phyloP scores from a whole-genome alignment of 2,113 vertebrate genomes.

The Silurus glanis region DNA sequence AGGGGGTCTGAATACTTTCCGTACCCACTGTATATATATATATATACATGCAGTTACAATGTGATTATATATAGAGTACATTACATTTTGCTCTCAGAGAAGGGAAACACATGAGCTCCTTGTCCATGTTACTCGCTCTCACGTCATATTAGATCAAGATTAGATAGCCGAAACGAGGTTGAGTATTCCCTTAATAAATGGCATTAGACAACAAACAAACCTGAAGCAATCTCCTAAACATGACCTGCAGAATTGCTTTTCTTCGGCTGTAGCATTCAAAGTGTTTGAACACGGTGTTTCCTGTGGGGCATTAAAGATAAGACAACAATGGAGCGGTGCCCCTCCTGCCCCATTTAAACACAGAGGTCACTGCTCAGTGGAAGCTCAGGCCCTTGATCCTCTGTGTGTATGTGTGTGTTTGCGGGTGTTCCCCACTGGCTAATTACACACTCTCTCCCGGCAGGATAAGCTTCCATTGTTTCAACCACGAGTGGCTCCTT shows the following conservation, averaged over 20 bases:
- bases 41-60: no score
- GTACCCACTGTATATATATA: no score
- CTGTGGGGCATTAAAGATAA: conserved; percentile 20
- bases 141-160: neutral
- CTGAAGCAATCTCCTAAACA: neutral
- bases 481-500: neutral
- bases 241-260: neutral
- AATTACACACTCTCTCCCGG: conserved; percentile 22
- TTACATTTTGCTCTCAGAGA: no score
- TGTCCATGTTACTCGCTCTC: neutral
- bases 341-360: conserved; percentile 24
- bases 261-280: neutral
- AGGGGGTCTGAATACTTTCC: no score
- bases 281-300: conserved; percentile 1
- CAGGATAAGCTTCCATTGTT: conserved; percentile 37
- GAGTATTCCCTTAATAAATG: neutral
- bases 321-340: conserved; percentile 8
- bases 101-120: neutral
- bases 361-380: neutral
- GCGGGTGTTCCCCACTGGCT: conserved; percentile 22
- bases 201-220: neutral
- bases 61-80: no score
- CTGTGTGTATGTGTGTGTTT: conserved; percentile 26
- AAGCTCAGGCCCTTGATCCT: conserved; percentile 7
- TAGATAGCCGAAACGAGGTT: neutral